phyloP scores from a whole-genome alignment of 2,113 vertebrate genomes.

The Dromaius novaehollandiae region DNA sequence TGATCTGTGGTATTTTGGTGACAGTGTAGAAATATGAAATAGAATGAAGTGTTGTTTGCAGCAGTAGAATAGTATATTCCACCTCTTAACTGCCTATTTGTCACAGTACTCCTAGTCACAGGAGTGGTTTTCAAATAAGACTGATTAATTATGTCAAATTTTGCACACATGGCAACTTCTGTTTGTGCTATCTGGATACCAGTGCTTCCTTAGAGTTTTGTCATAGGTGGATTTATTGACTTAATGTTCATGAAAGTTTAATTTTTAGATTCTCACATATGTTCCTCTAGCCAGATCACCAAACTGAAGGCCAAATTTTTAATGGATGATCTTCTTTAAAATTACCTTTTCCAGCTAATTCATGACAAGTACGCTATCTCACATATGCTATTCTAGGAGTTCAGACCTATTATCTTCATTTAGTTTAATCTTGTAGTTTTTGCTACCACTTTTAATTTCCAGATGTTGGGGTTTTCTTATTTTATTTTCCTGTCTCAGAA shows the following conservation, averaged over 20 bases:
- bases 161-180: not conserved
- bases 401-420: conserved; percentile 26
- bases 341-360: conserved; percentile 3
- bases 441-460: conserved; percentile 3
- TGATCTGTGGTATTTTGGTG: not conserved
- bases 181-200: not conserved
- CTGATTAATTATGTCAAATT: not conserved
- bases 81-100: not conserved
- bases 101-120: not conserved
- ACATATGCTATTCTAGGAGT: not conserved
- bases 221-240: not conserved
- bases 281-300: not conserved
- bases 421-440: not conserved
- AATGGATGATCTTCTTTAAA: not conserved
- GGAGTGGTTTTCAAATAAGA: not conserved
- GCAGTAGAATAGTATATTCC: not conserved
- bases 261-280: not conserved
- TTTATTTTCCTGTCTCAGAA: not conserved
- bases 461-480: conserved; percentile 20
- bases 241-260: not conserved
- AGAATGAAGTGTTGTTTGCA: not conserved
- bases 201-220: not conserved
- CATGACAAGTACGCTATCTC: not conserved
- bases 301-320: not conserved
- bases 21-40: not conserved